Evolutionary conservation across 1,140 invertebrate species (phyloP), one percentile per base, ranked within the genome.

Genomic region (Caenorhabditis elegans): DNA sequence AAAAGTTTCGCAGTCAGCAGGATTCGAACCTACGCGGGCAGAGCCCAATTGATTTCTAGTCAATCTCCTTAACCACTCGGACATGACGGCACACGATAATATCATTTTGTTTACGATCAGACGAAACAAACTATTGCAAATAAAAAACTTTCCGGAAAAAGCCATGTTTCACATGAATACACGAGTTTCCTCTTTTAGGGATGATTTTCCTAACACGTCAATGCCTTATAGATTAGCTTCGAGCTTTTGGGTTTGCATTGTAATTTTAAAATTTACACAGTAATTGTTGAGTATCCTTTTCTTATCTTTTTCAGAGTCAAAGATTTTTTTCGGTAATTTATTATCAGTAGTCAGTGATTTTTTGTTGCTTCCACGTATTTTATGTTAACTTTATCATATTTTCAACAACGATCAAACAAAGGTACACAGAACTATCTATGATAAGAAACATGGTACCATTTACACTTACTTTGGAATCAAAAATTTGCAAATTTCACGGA

Each of bases 401-500:
- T 19, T 24, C n/a, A 70, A 10, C 34, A 43, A n/a, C 36, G 43
- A 70, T 70, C 31, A 70, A 70, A 39, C n/a, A 31, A 34, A 31
- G 34, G 34, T 70, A 13, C 60, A 70, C 8, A 70, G 34, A 70
- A 70, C 49, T n/a, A n/a, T n/a, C 13, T 31, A 6, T 31, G 55
- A 36, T 36, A 60, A 36, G 26, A 36, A 17, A 8, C 19, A 26
- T 5, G n/a, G n/a, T n/a, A n/a, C n/a, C n/a, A n/a, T n/a, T n/a
- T n/a, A n/a, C n/a, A 60, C 53, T 76, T 19, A 81, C 80, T 90
- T 91, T 1, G 91, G 90, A 47, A 90, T 85, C 17, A 92, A 86
- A 86, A 89, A 92, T 36, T 90, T 87, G 6, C 92, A 92, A 36
- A 92, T 90, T 78, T 92, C 91, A 19, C 91, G 91, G 10, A 92